Percentiles rank a stretch among this genome's conserved stretches.
Conservation (phyloP, 2,888 invertebrate genomes). For the Lasioglossum oenotherae region DNA sequence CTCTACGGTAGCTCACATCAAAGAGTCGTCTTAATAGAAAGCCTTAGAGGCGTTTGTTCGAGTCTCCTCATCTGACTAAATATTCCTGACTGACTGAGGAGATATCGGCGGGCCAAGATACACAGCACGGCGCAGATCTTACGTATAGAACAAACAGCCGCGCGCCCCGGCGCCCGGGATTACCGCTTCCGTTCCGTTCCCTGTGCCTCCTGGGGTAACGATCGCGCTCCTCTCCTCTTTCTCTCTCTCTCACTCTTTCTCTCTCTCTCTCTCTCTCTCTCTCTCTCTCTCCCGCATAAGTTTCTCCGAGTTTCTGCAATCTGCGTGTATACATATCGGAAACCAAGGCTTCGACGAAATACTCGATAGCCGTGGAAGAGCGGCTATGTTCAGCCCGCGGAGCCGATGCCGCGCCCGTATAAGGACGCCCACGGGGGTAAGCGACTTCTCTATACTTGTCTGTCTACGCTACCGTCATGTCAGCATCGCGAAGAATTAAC, state of each 20-base stretch:
- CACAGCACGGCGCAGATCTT: conserved; percentile 79
- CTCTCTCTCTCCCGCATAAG: conserved; percentile 58
- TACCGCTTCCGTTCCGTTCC: conserved; percentile 63
- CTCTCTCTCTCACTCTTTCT: neutral
- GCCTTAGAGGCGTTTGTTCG: conserved; percentile 87
- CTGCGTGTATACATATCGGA: conserved; percentile 73
- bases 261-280: neutral
- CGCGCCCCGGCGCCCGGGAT: conserved; percentile 64
- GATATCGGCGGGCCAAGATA: conserved; percentile 82
- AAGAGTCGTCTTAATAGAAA: conserved; percentile 86
- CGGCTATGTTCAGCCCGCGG: conserved; percentile 29
- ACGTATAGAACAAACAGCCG: conserved; percentile 80
- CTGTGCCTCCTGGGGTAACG: conserved; percentile 73
- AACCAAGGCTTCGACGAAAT: conserved; percentile 65
- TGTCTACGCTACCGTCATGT: neutral
- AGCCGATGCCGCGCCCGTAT: conserved; percentile 33
- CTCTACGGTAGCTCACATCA: conserved; percentile 83
- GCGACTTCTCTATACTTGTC: conserved; percentile 3
- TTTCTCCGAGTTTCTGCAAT: conserved; percentile 74
- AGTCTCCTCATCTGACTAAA: conserved; percentile 85
- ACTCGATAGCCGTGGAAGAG: conserved; percentile 64
- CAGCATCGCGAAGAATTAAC: conserved; percentile 41
- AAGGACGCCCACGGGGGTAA: conserved; percentile 21
- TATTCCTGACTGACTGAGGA: conserved; percentile 81
- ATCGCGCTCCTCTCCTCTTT: conserved; percentile 47